Conservation (phyloP, 2,113 vertebrate species). For the Serinus canaria region DNA sequence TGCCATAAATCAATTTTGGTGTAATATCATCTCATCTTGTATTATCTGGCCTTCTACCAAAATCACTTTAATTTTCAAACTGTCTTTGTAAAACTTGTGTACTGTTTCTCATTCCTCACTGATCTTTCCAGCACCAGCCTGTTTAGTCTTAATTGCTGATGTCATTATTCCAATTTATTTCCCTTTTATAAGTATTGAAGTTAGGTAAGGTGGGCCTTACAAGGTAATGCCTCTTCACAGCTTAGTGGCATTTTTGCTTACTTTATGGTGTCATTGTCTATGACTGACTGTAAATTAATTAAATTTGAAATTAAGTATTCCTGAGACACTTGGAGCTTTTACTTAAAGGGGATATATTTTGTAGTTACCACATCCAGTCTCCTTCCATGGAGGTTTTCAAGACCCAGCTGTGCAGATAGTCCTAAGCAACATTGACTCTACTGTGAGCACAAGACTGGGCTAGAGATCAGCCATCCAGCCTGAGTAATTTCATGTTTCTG, state of each 20-base stretch:
- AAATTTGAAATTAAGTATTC: neutral
- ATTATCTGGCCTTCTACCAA: neutral
- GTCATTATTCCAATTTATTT: neutral
- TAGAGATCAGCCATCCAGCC: fast-evolving
- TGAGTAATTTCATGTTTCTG: neutral
- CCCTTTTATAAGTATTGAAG: neutral
- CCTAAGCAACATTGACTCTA: neutral
- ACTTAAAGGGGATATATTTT: neutral
- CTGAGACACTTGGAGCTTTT: neutral
- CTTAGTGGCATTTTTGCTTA: neutral
- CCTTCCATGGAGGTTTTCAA: neutral
- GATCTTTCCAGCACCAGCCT: neutral
- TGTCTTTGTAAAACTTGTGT: neutral
- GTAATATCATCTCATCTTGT: neutral
- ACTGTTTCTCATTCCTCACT: neutral
- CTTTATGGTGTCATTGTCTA: neutral
- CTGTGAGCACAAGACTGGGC: neutral
- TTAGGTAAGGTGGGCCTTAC: neutral
- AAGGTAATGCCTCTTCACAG: neutral
- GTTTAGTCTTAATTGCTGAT: neutral
- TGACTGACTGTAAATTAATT: neutral
- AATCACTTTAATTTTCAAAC: neutral
- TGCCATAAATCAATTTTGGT: neutral
- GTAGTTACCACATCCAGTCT: neutral
- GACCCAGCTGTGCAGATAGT: neutral